Conservation (phyloP, 2,797 vertebrate species). For the Pteropus rufus region DNA sequence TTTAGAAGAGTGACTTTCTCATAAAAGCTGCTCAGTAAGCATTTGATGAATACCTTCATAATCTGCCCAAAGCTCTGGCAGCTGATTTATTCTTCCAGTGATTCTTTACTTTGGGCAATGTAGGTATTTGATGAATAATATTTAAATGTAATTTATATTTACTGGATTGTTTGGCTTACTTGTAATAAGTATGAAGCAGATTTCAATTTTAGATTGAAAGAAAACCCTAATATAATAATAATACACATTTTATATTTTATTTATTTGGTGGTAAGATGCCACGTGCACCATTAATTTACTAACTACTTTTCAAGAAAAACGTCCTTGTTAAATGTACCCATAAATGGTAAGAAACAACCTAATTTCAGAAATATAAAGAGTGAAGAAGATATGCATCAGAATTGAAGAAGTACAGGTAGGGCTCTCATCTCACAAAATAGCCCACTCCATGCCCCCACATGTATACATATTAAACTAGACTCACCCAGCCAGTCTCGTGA, state of each 20-base stretch:
- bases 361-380: background rate
- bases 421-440: background rate
- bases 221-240: background rate
- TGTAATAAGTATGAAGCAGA: background rate
- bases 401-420: background rate
- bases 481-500: background rate
- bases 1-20: conserved; percentile 10
- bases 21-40: background rate
- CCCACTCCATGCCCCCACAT: rapidly evolving
- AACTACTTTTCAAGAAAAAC: background rate
- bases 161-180: background rate
- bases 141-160: conserved; percentile 46
- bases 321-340: background rate
- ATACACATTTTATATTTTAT: background rate
- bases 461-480: background rate
- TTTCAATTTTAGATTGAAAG: conserved; percentile 36
- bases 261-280: background rate
- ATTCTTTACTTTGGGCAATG: conserved; percentile 37
- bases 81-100: conserved; percentile 32
- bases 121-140: conserved; percentile 23
- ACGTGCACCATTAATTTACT: background rate
- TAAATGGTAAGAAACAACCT: background rate
- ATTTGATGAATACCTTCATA: conserved; percentile 47
- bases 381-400: background rate
- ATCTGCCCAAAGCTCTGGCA: conserved; percentile 17